phyloP scores from a whole-genome alignment of 2,888 invertebrate genomes.

The Hermodice carunculata region DNA sequence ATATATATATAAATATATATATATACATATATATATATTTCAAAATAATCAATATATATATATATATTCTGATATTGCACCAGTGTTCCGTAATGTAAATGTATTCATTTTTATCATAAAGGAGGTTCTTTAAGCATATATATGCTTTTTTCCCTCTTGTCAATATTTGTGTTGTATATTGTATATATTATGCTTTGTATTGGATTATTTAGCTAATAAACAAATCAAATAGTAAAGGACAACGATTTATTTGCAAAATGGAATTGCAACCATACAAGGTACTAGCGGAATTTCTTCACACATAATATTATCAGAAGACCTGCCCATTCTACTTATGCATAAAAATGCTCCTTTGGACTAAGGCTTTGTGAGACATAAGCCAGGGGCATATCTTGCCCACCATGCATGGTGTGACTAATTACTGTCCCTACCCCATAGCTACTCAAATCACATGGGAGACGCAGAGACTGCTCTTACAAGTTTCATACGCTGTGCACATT shows the following conservation, averaged over 20 bases:
- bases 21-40: no score
- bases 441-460: slow-evolving; percentile 65
- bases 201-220: no score
- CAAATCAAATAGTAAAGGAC: no score
- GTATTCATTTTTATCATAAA: no score
- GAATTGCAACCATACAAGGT: slow-evolving; percentile 66
- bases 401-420: slow-evolving; percentile 41
- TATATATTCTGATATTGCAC: no score
- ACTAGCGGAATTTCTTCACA: slow-evolving; percentile 66
- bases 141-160: no score
- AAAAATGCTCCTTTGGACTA: slow-evolving; percentile 60
- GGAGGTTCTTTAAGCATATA: no score
- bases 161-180: no score
- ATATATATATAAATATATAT: no score
- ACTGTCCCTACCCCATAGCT: slow-evolving; percentile 60
- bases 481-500: not conserved
- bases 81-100: no score
- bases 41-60: no score
- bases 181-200: no score
- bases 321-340: slow-evolving; percentile 65
- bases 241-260: slow-evolving; percentile 65
- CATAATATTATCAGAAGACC: slow-evolving; percentile 65
- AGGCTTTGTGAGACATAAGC: slow-evolving; percentile 68
- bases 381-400: slow-evolving; percentile 68
- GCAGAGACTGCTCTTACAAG: not conserved